Evolutionary conservation across 2,797 vertebrate genomes (phyloP).

Genomic region (Margarornis squamiger): DNA sequence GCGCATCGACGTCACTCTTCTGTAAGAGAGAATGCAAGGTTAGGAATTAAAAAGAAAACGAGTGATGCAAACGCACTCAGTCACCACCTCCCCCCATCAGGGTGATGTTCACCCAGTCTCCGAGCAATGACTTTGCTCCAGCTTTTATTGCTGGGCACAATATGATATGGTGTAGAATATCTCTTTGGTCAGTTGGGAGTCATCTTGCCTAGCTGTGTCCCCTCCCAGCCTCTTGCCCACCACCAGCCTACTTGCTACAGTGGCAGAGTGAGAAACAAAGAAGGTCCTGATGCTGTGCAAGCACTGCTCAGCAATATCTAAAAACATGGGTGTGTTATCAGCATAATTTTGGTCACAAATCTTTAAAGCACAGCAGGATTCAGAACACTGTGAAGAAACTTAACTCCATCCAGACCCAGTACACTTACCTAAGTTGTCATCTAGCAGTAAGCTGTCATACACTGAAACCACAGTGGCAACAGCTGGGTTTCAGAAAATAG

Average conservation of each 20-base stretch:
- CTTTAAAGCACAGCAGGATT: not conserved
- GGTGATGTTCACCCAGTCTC: not conserved
- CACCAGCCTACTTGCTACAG: not conserved
- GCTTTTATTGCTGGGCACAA: not conserved
- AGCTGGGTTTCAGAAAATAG: not conserved
- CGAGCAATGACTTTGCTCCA: not conserved
- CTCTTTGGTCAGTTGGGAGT: not conserved
- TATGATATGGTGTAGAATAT: not conserved
- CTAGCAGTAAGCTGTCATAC: not conserved
- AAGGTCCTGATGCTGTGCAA: not conserved
- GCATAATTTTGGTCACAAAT: not conserved
- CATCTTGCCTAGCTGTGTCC: not conserved
- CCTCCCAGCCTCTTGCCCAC: not conserved
- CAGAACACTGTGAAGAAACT: not conserved
- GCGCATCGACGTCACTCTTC: not conserved
- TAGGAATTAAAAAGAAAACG: not conserved
- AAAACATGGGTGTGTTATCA: not conserved
- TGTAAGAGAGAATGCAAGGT: not conserved
- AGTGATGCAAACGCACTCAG: not conserved
- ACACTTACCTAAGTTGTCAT: not conserved
- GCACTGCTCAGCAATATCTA: not conserved
- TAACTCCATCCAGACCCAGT: not conserved
- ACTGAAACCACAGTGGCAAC: not conserved
- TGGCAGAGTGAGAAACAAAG: not conserved
- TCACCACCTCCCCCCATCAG: not conserved